Conservation (phyloP, 1,140 invertebrate species). For the Dolichoris vasculosae region DNA sequence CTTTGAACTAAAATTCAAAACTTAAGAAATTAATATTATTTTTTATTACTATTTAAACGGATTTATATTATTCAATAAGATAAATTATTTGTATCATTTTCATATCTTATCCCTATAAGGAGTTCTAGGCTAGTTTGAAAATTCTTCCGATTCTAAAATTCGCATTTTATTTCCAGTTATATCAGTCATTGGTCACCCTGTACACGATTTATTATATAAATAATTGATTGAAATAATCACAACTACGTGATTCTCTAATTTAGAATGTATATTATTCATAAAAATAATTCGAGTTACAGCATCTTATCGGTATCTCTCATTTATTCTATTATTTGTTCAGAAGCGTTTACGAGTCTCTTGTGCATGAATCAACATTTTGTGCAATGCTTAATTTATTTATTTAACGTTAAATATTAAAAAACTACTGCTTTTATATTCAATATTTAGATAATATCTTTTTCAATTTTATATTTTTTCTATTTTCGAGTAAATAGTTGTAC, state of each 20-base stretch:
- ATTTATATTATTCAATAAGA: neutral
- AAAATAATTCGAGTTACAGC: neutral
- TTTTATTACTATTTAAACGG: neutral
- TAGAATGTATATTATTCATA: neutral
- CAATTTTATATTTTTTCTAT: neutral
- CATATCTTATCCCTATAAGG: neutral
- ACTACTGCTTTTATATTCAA: neutral
- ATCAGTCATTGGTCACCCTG: conserved; percentile 12
- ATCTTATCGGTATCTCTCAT: neutral
- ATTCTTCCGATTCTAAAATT: neutral
- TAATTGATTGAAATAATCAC: neutral
- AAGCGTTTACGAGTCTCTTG: neutral
- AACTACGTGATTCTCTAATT: neutral
- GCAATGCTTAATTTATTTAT: neutral
- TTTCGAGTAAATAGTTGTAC: neutral
- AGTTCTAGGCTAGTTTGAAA: neutral
- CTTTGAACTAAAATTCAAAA: neutral
- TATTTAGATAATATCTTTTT: neutral
- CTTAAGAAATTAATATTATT: neutral
- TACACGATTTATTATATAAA: neutral
- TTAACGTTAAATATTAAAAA: neutral
- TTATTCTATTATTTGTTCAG: neutral
- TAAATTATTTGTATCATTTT: neutral
- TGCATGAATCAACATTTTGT: neutral
- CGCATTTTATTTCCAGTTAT: neutral